Base-by-base conservation (phyloP, 2,113 vertebrate genomes). In the Cisticola juncidis region DNA sequence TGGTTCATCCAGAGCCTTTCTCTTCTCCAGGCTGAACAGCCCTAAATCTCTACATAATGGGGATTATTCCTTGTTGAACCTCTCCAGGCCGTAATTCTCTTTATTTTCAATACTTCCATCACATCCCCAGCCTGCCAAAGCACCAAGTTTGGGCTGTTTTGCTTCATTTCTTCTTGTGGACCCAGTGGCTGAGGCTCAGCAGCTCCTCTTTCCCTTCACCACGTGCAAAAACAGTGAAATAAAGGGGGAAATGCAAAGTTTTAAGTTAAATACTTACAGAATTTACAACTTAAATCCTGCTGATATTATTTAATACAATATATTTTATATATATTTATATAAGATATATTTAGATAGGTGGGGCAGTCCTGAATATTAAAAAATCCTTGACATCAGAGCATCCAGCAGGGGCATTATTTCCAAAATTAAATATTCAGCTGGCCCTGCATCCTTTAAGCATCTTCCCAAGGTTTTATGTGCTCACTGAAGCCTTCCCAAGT, bases 291-390 rank as follows among this genome's bases (percentile, higher is more conserved):
- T 6, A 25, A 72, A 23, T 3, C 14, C 35, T 35, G 11, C 21
- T 47, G 24, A 5, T 13, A 3, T 25, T 56, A 7, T 13, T 35
- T 9, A 35, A 26, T 23, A 6, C 0, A 0, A 29, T 9, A 3
- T 8, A 4, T 12, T 44, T 40, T 6, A 13, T 9, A 18, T n/a
- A n/a, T n/a, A n/a, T n/a, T n/a, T n/a, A n/a, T n/a, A n/a, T n/a
- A n/a, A n/a, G n/a, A n/a, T n/a, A n/a, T n/a, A n/a, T n/a, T 26
- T 35, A 44, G 19, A 29, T 1, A 61, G 14, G 12, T 28, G 42
- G 10, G 6, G 5, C 38, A 26, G 53, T 31, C 22, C 48, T 86
- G 58, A 56, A 26, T 11, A 33, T 25, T 29, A 29, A 23, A 29
- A 73, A 66, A 53, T 14, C n/a, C 42, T 48, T 36, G 26, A 38